Conservation (phyloP, 2,888 invertebrate species). For the Catonia carolina region DNA sequence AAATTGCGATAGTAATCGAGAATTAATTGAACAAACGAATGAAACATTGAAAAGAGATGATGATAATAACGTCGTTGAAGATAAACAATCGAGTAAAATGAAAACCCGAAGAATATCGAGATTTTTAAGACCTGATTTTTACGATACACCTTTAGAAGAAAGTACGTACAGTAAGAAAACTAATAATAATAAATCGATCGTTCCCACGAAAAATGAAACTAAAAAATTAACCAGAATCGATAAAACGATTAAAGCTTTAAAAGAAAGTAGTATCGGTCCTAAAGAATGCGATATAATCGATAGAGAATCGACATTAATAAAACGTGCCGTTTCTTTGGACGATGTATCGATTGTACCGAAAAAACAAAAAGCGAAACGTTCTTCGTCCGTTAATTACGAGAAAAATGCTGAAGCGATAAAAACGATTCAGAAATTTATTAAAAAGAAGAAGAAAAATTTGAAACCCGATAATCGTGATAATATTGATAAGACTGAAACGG, state of each 20-base stretch:
- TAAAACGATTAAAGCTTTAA: slow-evolving; percentile 35
- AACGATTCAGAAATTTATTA: slow-evolving; percentile 10
- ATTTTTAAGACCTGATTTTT: slow-evolving; percentile 72
- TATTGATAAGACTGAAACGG: neutral
- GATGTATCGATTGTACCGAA: slow-evolving; percentile 23
- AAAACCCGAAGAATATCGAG: slow-evolving; percentile 52
- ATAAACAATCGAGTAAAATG: slow-evolving; percentile 15
- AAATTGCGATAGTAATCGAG: too few relatives aligned
- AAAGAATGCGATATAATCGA: slow-evolving; percentile 42
- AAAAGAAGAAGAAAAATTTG: neutral
- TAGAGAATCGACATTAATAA: slow-evolving; percentile 57
- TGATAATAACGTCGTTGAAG: slow-evolving; percentile 12
- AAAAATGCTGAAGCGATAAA: neutral
- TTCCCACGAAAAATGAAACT: neutral
- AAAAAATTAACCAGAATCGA: slow-evolving; percentile 37
- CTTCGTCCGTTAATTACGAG: slow-evolving; percentile 20
- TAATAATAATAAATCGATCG: neutral
- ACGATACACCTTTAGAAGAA: slow-evolving; percentile 61
- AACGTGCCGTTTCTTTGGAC: slow-evolving; percentile 60
- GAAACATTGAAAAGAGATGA: too few relatives aligned
- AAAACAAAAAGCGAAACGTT: slow-evolving; percentile 7
- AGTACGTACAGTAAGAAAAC: slow-evolving; percentile 50
- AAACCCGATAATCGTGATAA: slow-evolving; percentile 13
- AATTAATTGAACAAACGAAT: too few relatives aligned
- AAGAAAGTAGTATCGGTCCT: slow-evolving; percentile 38